Base-by-base conservation (phyloP, 1,140 invertebrate species). In the Pantala flavescens region DNA sequence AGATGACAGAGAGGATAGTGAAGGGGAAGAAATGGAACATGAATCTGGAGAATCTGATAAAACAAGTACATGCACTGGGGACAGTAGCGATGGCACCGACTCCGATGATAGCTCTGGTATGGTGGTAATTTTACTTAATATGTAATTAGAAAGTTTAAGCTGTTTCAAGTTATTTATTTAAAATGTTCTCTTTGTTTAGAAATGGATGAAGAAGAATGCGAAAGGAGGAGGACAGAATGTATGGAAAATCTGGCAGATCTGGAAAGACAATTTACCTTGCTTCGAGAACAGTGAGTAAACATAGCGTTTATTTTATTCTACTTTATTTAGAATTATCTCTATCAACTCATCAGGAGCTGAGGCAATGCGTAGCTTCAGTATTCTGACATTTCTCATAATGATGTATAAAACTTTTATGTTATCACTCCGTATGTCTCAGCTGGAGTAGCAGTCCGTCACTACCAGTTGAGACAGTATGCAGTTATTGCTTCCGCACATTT, bases 161-260 rank as follows among this genome's bases (percentile, higher is more conserved):
- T 10, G 49, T 42, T 75, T 28, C 23, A 0, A 71, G 71, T 75
- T 73, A 9, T n/a, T 75, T 77, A 43, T 75, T 74, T n/a, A n/a
- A n/a, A 36, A 75, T 73, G 42, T 42, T 70, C 75, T 72, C 75
- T 77, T 79, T 81, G 24, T 36, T 36, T 89, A 80, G 96, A 97
- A 83, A 91, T 98, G 88, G 95, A 98, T 83, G 94, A 96, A 82
- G 92, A 90, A 77, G 94, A 96, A 84, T 96, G 93, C 79, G 94
- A 97, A 79, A 87, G 88, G 74, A 84, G 93, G 72, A 86, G 93
- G 77, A 89, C 86, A 74, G 93, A 95, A 81, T 93, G 92, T 79
- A 85, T 95, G 74, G 90, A 94, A 79, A 93, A 95, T 82, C 85
- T 97, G 80, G 88, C 89, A 10, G 93, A 96, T 82, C 81, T 98